Evolutionary conservation across 2,888 invertebrate species (phyloP).

Genomic region (Cephus pygmeus): DNA sequence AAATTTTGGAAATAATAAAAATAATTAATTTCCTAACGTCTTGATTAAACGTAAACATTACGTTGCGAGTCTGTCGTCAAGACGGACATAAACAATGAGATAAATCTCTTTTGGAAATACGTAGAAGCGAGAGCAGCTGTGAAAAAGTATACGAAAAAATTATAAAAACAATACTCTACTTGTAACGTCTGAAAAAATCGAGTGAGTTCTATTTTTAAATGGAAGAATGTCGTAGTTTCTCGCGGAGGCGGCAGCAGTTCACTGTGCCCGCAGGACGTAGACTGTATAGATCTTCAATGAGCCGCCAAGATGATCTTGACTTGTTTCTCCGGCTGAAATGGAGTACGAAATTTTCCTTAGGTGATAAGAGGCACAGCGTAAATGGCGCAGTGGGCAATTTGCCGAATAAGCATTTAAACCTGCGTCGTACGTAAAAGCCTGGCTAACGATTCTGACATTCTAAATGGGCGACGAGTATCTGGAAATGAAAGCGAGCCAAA

Average conservation of each 20-base stretch:
- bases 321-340: not conserved
- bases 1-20: not conserved
- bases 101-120: not conserved
- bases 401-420: conserved; percentile 27
- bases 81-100: not conserved
- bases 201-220: not conserved
- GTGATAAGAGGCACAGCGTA: conserved; percentile 1
- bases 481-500: not conserved
- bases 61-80: not conserved
- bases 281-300: not conserved
- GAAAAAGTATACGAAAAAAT: not conserved
- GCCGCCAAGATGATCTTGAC: not conserved
- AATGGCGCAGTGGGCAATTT: conserved; percentile 46
- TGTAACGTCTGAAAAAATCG: not conserved
- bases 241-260: not conserved
- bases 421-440: not conserved
- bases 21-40: not conserved
- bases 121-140: not conserved
- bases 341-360: conserved; percentile 13
- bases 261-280: not conserved
- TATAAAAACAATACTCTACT: not conserved
- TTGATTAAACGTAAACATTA: not conserved
- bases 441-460: not conserved
- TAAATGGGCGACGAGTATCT: not conserved
- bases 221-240: not conserved